These are phyloP conservation scores for Ligdia adustata DNA, from an alignment of 2,888 invertebrate species.

Conservation along the genomic window DNA sequence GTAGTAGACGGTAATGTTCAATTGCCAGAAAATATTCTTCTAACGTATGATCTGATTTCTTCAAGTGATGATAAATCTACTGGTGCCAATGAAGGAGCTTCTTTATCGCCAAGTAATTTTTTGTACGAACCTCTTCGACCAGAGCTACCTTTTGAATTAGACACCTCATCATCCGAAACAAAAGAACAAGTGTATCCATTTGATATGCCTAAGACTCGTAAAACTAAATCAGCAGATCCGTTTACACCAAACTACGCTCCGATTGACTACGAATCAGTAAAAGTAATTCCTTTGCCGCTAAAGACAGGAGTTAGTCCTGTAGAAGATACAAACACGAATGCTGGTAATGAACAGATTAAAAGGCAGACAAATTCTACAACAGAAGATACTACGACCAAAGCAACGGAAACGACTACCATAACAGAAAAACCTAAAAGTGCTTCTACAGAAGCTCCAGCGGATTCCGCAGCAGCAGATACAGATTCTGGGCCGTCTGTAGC, in stretches of 20 bases:
- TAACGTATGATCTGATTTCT: slow-evolving; percentile 70
- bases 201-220: slow-evolving; percentile 62
- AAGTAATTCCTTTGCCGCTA: slow-evolving; percentile 74
- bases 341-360: slow-evolving; percentile 62
- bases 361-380: slow-evolving; percentile 57
- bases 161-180: slow-evolving; percentile 68
- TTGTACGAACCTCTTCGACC: slow-evolving; percentile 70
- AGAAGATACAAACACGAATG: slow-evolving; percentile 50
- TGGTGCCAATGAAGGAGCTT: slow-evolving; percentile 34
- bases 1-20: slow-evolving; percentile 68
- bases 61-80: slow-evolving; percentile 51
- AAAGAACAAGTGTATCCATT: slow-evolving; percentile 62
- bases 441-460: slow-evolving; percentile 44
- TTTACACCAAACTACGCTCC: slow-evolving; percentile 59
- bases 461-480: slow-evolving; percentile 75
- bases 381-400: slow-evolving; percentile 39
- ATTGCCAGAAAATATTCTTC: slow-evolving; percentile 72
- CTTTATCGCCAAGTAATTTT: slow-evolving; percentile 56
- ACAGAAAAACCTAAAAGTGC: slow-evolving; percentile 50
- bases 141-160: slow-evolving; percentile 67
- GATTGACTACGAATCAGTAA: slow-evolving; percentile 70
- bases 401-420: slow-evolving; percentile 38
- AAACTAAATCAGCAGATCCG: slow-evolving; percentile 52
- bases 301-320: slow-evolving; percentile 65
- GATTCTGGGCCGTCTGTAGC: slow-evolving; percentile 81